Percentiles rank a stretch among this genome's conserved stretches.
Evolutionary conservation across 2,888 invertebrate genomes (phyloP).

Genomic region (Pristionchus exspectatus): DNA sequence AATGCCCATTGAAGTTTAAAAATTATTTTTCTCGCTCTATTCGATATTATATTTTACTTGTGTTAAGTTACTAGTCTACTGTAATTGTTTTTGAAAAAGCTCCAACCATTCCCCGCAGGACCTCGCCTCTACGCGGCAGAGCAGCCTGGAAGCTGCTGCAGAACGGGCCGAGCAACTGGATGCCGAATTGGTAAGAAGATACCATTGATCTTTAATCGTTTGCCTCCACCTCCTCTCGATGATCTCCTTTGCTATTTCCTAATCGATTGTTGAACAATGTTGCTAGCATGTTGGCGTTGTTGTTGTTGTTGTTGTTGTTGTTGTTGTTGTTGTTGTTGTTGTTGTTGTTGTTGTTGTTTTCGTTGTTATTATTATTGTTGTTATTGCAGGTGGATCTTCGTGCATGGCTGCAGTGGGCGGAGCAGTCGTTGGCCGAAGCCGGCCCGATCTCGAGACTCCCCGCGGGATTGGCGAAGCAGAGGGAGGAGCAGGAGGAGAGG

Average conservation of each 20-base stretch:
- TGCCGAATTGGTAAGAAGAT: slow-evolving; percentile 82
- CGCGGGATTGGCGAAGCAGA: slow-evolving; percentile 92
- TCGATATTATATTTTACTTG: no score
- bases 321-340: no score
- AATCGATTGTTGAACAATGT: no score
- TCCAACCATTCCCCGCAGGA: slow-evolving; percentile 55
- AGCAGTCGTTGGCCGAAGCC: slow-evolving; percentile 26
- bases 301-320: no score
- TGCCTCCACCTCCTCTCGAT: no score
- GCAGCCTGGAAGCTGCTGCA: slow-evolving; percentile 95
- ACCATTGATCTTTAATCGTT: neutral
- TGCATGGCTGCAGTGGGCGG: slow-evolving; percentile 22
- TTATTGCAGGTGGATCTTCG: slow-evolving; percentile 24
- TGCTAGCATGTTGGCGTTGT: no score
- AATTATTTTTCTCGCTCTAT: no score
- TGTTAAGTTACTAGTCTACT: no score
- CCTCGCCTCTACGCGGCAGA: slow-evolving; percentile 80
- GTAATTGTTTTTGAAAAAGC: no score
- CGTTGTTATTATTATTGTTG: neutral
- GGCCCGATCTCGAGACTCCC: slow-evolving; percentile 84
- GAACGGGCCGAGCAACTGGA: slow-evolving; percentile 96
- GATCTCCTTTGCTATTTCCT: no score
- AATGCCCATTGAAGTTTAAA: no score
- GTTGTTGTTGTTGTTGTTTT: neutral
- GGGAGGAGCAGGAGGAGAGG: slow-evolving; percentile 90